These are phyloP conservation scores for Lacerta bilineata DNA, from an alignment of 2,797 vertebrate species.

Conservation along the genomic window DNA sequence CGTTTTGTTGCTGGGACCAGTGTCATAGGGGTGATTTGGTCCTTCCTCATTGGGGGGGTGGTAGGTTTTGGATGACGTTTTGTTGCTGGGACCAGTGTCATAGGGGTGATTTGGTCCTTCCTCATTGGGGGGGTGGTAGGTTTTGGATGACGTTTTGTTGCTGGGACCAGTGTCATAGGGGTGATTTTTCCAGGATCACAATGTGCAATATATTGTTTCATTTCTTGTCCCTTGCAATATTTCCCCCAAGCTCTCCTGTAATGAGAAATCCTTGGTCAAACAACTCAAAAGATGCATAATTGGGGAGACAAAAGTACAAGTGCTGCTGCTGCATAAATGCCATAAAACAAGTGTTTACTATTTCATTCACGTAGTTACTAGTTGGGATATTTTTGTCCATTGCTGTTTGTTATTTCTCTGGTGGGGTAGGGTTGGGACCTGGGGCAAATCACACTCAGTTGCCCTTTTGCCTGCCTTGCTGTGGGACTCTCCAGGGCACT, in stretches of 20 bases:
- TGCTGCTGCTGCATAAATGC: not conserved
- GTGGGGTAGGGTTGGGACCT: no score
- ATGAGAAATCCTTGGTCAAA: conserved; percentile 1
- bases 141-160: not conserved
- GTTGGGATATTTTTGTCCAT: not conserved
- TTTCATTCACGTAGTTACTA: not conserved
- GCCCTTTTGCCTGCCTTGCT: no score
- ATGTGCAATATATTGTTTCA: not conserved
- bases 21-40: not conserved
- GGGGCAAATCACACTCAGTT: no score
- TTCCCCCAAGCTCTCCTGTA: conserved; percentile 23
- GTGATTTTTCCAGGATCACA: not conserved
- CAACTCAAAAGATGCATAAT: not conserved
- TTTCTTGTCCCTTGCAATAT: conserved; percentile 15
- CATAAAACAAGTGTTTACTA: not conserved
- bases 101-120: not conserved
- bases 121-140: not conserved
- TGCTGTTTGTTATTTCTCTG: not conserved
- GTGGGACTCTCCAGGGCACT: no score
- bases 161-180: not conserved
- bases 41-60: not conserved
- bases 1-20: not conserved
- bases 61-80: not conserved
- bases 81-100: not conserved
- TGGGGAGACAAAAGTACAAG: not conserved